Conservation (phyloP, 2,888 invertebrate genomes). For the Yponomeuta plumbellus region DNA sequence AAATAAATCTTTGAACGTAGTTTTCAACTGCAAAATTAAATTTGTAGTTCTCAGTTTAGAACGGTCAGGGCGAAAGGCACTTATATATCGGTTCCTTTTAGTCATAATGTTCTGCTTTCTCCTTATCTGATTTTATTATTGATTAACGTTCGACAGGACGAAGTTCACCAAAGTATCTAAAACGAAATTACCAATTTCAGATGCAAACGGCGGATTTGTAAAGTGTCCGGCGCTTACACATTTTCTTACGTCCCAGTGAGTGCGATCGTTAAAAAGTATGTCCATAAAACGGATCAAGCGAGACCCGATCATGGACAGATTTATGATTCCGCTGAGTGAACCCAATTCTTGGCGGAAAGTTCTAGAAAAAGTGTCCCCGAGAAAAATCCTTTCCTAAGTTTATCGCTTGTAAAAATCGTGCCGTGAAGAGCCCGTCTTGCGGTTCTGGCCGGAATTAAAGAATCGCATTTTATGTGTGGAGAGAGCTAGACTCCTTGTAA, state of each 20-base stretch:
- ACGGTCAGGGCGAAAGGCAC: no score
- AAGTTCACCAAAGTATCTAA: neutral
- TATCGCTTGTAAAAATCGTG: slow-evolving; percentile 56
- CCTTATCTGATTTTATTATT: neutral
- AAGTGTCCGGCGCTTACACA: slow-evolving; percentile 9
- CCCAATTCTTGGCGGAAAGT: slow-evolving; percentile 19
- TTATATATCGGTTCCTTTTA: neutral
- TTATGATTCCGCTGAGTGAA: slow-evolving; percentile 36
- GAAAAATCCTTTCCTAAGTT: slow-evolving; percentile 48
- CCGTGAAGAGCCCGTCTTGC: slow-evolving; percentile 25
- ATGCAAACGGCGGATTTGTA: slow-evolving; percentile 10
- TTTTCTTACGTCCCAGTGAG: slow-evolving; percentile 22
- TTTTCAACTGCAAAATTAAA: no score
- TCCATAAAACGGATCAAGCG: slow-evolving; percentile 47
- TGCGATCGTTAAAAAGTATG: slow-evolving; percentile 46
- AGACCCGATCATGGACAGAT: slow-evolving; percentile 42
- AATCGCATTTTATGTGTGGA: slow-evolving; percentile 27
- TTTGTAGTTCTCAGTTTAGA: no score
- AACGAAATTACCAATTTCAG: neutral
- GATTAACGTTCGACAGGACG: neutral
- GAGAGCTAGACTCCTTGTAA: slow-evolving; percentile 18
- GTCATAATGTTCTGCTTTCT: neutral
- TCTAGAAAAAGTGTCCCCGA: slow-evolving; percentile 27
- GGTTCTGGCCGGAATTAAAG: slow-evolving; percentile 46
- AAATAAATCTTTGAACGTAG: no score